These are phyloP conservation scores for Pseudomyrmex gracilis DNA, from an alignment of 1,140 invertebrate genomes.

Conservation along the genomic window DNA sequence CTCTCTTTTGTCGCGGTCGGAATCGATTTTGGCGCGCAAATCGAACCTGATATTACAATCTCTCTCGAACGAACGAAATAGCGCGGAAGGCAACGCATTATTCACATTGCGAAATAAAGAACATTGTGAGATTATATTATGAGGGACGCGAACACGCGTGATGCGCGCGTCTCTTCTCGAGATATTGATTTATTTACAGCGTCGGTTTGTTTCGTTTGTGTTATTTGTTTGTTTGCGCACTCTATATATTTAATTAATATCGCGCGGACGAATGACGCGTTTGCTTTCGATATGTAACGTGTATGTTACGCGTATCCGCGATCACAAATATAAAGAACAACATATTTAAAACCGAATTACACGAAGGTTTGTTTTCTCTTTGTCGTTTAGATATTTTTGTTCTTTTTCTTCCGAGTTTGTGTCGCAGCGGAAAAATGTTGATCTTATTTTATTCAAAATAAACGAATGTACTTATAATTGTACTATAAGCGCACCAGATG, in stretches of 20 bases:
- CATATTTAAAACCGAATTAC: no score
- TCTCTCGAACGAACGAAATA: background rate
- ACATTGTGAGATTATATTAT: slow-evolving; percentile 1
- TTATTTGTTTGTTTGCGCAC: background rate
- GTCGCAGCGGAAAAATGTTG: no score
- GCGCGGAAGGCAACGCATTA: slow-evolving; percentile 6
- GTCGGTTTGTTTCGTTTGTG: background rate
- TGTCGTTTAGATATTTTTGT: no score
- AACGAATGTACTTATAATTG: background rate
- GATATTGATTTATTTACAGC: background rate
- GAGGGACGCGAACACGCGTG: background rate
- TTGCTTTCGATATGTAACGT: no score
- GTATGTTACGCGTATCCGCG: no score
- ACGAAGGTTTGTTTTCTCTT: no score
- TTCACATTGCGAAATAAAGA: background rate
- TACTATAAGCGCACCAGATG: no score
- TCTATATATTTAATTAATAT: no score
- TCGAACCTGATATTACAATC: slow-evolving; percentile 15
- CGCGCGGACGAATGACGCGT: no score
- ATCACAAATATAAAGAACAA: no score
- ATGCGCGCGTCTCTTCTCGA: background rate
- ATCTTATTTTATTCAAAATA: no score
- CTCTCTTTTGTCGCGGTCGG: background rate
- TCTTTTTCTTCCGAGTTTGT: no score
- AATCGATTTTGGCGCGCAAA: background rate